phyloP scores from a whole-genome alignment of 2,888 invertebrate species.

The Orthonevra nobilis region DNA sequence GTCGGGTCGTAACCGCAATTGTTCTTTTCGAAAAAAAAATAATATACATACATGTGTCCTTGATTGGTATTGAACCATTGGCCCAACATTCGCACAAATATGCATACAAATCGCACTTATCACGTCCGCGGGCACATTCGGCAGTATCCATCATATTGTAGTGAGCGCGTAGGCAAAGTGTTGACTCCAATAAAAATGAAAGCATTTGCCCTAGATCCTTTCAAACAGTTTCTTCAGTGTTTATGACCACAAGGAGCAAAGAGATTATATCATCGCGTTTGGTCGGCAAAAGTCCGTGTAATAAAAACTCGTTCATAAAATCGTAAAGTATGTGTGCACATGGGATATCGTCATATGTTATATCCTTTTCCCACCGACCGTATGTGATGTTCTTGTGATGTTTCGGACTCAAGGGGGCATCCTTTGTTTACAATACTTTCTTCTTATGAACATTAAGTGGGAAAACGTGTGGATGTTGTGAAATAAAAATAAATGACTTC shows the following conservation, averaged over 20 bases:
- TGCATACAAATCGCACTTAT: not conserved
- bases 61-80: too few species aligned
- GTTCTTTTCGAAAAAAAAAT: too few species aligned
- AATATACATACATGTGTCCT: too few species aligned
- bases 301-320: slow-evolving; percentile 41
- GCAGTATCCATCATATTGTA: not conserved
- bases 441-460: slow-evolving; percentile 13
- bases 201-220: not conserved
- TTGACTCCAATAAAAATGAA: slow-evolving; percentile 27
- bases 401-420: not conserved
- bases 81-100: not conserved
- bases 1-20: too few species aligned
- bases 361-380: not conserved
- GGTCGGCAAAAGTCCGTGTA: slow-evolving; percentile 22
- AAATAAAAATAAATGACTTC: slow-evolving; percentile 30
- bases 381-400: too few species aligned
- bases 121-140: too few species aligned
- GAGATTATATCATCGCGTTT: slow-evolving; percentile 39
- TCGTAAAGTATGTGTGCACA: slow-evolving; percentile 40
- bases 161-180: not conserved
- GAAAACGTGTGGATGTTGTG: slow-evolving; percentile 30
- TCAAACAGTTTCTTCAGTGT: slow-evolving; percentile 2
- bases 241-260: slow-evolving; percentile 22
- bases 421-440: slow-evolving; percentile 37
- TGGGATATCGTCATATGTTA: slow-evolving; percentile 7